Evolutionary conservation across 2,888 invertebrate species (phyloP), one percentile per base, ranked within the genome.

Genomic region (Drosophila maculinotata): DNA sequence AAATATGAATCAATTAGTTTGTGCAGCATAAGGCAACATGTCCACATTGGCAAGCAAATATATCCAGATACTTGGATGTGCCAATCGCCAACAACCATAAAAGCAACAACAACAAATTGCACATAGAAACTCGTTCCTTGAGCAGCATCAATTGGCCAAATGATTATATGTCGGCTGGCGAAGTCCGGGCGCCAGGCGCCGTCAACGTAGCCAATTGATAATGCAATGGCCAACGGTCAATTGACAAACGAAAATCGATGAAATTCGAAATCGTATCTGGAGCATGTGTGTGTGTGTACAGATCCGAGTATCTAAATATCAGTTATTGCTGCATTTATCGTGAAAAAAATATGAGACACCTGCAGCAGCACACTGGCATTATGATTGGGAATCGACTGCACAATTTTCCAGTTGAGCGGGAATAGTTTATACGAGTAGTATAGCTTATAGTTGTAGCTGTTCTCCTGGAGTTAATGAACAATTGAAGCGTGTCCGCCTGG

Each of bases 1-100:
- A 86, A 80, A 86, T 81, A 84, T 87, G 78, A 87, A 81, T 87
- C 85, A 81, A 81, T 84, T 87, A 72, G 71, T 49, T 70, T 9
- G 60, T 67, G 76, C 82, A 75, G 69, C 79, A 85, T 76, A 85
- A 78, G 75, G 81, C 79, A 81, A 80, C 63, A 64, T 44, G 54
- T 58, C 36, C 64, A 63, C 48, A 49, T 69, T 35, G 38, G 8
- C 49, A 36, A 42, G 36, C 20, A 41, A 33, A 47, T 33, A 33
- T 35, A 58, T 42, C 52, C 26, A 56, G 51, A 52, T 36, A 51
- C 36, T 52, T 36, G 45, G 41, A 71, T 66, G 60, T 65, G 52
- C 65, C 65, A 64, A 65, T 45, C 20, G 35, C 7, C 66, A 38
- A 44, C 26, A 39, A 60, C 73, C 67, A 72, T 71, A 57, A 65